Evolutionary conservation across 1,140 invertebrate genomes (phyloP), one percentile per base, ranked within the genome.

Genomic region (Cepaea nemoralis): DNA sequence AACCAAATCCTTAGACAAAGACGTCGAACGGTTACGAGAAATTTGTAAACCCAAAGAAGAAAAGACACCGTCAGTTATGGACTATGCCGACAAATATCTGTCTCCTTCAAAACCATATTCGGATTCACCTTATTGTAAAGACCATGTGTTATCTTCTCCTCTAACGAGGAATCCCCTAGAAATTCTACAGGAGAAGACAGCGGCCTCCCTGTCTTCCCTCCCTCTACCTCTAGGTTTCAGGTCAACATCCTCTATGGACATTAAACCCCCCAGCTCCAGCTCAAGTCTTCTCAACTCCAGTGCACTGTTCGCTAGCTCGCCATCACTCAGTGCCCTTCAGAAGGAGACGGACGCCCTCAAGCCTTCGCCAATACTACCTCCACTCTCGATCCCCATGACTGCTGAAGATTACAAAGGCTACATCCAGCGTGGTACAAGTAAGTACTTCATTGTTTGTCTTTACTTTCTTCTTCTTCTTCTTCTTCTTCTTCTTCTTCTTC

Each of bases 391-490:
- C 19, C 78, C 81, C 24, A 81, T 82, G 75, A 81, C 82, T 16
- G 75, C 84, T 14, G 82, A 83, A 67, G 82, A 78, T 33, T 83
- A 83, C 76, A 77, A 80, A 19, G 84, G 82, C 63, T 82, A 83
- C 78, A 80, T 80, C 35, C 84, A 85, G 66, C 69, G 84, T 37
- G 84, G 84, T 0, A 85, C 84, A 67, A 79, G 84, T 85, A 63
- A 83, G 84, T 80, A 35, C 22, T 31, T 50, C 2, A 10, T 22
- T 55, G 22, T 45, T 19, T 45, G 42, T 45, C 19, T 8, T 19
- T 45, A n/a, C n/a, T n/a, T n/a, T n/a, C n/a, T n/a, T n/a, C n/a
- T n/a, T n/a, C n/a, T n/a, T n/a, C n/a, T n/a, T n/a, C n/a, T n/a
- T n/a, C n/a, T n/a, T n/a, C n/a, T n/a, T n/a, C n/a, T n/a, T n/a